Evolutionary conservation across 1,140 invertebrate species (phyloP).

Genomic region (Globodera ellingtonae): DNA sequence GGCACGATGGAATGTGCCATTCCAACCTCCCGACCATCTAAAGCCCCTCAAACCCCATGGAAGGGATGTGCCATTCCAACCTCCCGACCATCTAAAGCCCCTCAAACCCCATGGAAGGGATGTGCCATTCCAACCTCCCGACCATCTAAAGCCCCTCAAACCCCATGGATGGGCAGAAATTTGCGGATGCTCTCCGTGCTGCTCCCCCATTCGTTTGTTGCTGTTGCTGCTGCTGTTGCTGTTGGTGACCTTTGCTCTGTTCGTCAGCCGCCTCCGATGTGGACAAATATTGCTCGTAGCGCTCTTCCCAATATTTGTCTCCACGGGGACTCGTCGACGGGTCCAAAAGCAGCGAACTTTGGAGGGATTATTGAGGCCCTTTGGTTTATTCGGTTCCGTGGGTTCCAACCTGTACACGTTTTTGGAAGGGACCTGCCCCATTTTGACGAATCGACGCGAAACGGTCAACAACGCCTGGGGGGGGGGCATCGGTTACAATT

Average conservation of each 20-base stretch:
- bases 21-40: no score
- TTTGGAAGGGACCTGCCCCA: slow-evolving; percentile 28
- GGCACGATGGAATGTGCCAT: no score
- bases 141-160: background rate
- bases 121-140: no score
- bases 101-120: background rate
- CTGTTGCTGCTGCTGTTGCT: background rate
- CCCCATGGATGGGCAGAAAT: background rate
- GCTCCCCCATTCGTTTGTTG: background rate
- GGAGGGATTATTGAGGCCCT: background rate
- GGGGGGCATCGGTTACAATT: slow-evolving; percentile 45
- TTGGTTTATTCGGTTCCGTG: background rate
- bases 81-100: no score
- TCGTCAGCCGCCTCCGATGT: background rate
- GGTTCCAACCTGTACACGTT: slow-evolving; percentile 32
- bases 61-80: background rate
- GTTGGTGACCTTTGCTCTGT: background rate
- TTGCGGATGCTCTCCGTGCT: background rate
- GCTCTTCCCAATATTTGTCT: slow-evolving; percentile 16
- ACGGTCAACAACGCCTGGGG: slow-evolving; percentile 41
- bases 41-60: background rate
- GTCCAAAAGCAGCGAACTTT: slow-evolving; percentile 3
- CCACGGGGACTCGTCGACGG: background rate
- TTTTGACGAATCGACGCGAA: slow-evolving; percentile 30
- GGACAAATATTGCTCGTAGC: background rate